Conservation (phyloP, 2,113 vertebrate genomes). For the Cariama cristata region DNA sequence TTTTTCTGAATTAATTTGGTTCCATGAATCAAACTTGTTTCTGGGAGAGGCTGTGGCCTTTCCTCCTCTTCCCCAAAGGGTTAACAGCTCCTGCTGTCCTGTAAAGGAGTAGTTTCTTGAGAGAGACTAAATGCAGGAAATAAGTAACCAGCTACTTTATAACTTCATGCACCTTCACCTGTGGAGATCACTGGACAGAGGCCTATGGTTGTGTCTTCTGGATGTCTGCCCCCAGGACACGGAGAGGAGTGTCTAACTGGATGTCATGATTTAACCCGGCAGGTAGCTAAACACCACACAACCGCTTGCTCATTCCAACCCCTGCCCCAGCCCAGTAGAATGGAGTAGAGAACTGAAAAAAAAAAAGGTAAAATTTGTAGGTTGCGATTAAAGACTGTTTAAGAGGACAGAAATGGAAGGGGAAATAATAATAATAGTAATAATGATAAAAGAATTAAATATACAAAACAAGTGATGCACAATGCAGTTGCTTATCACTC, state of each 20-base stretch:
- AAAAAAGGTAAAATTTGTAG: too few relatives aligned
- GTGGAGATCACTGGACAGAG: background rate
- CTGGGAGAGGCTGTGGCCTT: background rate
- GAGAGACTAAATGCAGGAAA: background rate
- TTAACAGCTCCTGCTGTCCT: background rate
- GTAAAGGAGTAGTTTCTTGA: background rate
- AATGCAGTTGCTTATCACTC: too few relatives aligned
- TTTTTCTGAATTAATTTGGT: background rate
- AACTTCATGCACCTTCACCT: background rate
- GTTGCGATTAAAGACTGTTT: too few relatives aligned
- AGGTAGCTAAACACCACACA: too few relatives aligned
- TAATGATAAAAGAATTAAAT: too few relatives aligned
- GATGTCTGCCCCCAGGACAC: background rate
- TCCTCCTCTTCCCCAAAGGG: background rate
- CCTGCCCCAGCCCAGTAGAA: too few relatives aligned
- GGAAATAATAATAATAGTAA: too few relatives aligned
- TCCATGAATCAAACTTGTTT: background rate
- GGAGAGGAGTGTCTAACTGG: background rate
- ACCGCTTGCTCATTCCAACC: too few relatives aligned
- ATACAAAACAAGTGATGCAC: too few relatives aligned
- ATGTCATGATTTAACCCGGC: too few relatives aligned
- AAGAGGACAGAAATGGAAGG: too few relatives aligned
- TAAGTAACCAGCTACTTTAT: background rate
- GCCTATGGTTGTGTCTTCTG: background rate
- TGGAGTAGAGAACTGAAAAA: too few relatives aligned